These are phyloP conservation scores for Tachysurus vachellii DNA, from an alignment of 2,113 vertebrate genomes.

Conservation along the genomic window DNA sequence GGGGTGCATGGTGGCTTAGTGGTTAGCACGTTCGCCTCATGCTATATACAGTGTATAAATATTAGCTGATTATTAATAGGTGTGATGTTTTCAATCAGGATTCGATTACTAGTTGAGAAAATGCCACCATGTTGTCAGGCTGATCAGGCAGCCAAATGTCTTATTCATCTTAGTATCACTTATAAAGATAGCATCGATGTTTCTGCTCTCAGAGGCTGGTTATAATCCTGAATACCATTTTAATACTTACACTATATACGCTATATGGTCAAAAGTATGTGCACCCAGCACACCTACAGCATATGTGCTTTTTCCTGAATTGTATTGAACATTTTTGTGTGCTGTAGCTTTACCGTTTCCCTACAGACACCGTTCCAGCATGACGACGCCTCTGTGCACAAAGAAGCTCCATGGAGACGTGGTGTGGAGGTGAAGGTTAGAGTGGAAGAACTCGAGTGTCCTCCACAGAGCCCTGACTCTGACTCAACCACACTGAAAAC, in stretches of 20 bases:
- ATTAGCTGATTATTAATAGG: not conserved
- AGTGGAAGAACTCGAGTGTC: not conserved
- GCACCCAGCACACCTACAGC: not conserved
- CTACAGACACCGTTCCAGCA: not conserved
- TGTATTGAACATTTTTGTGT: not conserved
- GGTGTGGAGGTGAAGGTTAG: not conserved
- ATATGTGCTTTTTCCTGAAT: too few species aligned
- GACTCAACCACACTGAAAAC: not conserved
- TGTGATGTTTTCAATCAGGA: not conserved
- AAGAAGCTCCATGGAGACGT: not conserved
- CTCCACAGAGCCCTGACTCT: not conserved
- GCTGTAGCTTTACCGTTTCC: not conserved
- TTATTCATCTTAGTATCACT: not conserved
- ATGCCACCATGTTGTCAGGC: not conserved
- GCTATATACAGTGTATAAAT: not conserved
- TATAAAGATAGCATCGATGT: not conserved
- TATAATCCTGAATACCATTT: not conserved
- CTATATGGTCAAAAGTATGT: not conserved
- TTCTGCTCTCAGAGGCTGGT: not conserved
- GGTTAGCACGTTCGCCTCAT: too few species aligned
- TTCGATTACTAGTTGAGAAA: not conserved
- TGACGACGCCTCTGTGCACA: not conserved
- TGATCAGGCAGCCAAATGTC: not conserved
- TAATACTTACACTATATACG: not conserved
- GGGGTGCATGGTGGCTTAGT: too few species aligned